phyloP scores from a whole-genome alignment of 2,113 vertebrate species.

The Petaurus breviceps region DNA sequence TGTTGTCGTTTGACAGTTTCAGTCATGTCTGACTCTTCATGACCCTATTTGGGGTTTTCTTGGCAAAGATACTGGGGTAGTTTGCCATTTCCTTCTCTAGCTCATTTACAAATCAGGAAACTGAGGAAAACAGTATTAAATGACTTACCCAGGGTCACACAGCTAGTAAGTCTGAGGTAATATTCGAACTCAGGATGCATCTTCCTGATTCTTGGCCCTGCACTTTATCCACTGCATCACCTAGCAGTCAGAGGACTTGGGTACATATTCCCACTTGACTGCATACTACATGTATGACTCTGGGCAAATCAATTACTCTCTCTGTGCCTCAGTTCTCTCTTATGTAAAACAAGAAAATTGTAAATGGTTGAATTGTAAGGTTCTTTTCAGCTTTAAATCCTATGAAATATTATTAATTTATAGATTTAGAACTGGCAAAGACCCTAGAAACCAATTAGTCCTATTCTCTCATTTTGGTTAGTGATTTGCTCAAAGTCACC shows the following conservation, averaged over 20 bases:
- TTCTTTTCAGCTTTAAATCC: background rate
- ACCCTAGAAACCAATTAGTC: background rate
- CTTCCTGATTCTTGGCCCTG: no score
- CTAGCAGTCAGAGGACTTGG: background rate
- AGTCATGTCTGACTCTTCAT: no score
- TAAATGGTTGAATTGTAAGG: background rate
- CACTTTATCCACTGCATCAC: background rate
- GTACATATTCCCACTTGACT: background rate
- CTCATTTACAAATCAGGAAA: no score
- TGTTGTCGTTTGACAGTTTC: no score
- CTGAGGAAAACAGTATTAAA: no score
- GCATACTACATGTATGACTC: background rate
- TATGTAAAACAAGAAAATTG: background rate
- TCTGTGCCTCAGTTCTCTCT: background rate
- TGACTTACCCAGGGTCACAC: no score
- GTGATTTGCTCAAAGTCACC: background rate
- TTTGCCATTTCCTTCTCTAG: no score
- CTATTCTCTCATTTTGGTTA: background rate
- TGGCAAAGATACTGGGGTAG: no score
- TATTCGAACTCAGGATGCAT: no score
- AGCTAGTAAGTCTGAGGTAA: no score
- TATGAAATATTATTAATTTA: background rate
- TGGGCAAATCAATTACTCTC: background rate
- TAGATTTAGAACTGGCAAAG: background rate
- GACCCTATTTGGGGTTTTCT: no score